A percentile compares a stretch with the other conserved stretches of the same genome.
phyloP scores from a whole-genome alignment of 1,140 invertebrate genomes.

The Belonocnema kinseyi region DNA sequence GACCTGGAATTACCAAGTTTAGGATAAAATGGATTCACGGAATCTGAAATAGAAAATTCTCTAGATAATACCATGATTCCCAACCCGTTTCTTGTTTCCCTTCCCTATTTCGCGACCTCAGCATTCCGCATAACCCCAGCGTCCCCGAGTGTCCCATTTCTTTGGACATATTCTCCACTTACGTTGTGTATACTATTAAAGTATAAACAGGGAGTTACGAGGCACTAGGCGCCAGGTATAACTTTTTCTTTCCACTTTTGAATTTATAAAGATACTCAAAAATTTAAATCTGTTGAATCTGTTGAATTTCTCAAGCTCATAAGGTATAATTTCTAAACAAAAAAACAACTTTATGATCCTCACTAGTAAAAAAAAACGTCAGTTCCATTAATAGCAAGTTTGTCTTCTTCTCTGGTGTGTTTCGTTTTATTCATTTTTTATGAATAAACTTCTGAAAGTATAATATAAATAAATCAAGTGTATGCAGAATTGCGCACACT shows the following conservation, averaged over 20 bases:
- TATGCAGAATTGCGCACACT: background rate
- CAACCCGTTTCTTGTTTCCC: slow-evolving; percentile 40
- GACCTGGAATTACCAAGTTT: slow-evolving; percentile 58
- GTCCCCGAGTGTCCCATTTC: slow-evolving; percentile 50
- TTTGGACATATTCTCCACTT: slow-evolving; percentile 42
- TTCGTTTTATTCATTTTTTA: background rate
- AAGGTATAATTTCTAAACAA: no score
- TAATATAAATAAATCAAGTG: background rate
- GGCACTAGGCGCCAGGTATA: background rate
- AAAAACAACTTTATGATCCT: no score
- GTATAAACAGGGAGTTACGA: background rate
- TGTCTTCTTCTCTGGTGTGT: background rate
- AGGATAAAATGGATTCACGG: slow-evolving; percentile 63
- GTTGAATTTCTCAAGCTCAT: background rate
- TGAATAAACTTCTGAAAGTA: background rate
- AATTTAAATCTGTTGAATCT: background rate
- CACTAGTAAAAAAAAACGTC: no score
- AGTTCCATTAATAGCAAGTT: background rate
- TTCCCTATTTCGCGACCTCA: background rate
- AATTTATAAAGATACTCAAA: background rate
- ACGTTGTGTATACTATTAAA: slow-evolving; percentile 2
- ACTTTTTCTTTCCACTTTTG: background rate
- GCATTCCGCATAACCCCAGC: slow-evolving; percentile 48
- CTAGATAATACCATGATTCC: slow-evolving; percentile 58
- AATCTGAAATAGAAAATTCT: slow-evolving; percentile 66